Base-by-base conservation (phyloP, 2,113 vertebrate genomes). In the Aythya baeri region DNA sequence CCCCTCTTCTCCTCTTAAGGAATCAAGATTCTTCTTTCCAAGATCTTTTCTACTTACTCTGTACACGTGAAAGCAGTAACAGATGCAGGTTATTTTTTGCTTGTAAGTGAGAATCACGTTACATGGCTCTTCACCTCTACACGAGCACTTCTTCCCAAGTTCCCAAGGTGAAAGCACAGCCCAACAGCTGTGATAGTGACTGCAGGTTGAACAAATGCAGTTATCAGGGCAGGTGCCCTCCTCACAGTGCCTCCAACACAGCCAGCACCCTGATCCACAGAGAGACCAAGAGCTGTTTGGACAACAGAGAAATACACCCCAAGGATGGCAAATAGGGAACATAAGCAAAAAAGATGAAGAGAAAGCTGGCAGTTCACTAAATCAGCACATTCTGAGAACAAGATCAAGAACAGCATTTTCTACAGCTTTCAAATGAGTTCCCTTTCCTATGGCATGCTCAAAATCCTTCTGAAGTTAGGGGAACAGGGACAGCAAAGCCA, bases 41-140 rank as follows among this genome's bases (percentile, higher is more conserved):
- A 94, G 91, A 88, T 86, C 83, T 79, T 34, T 36, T 25, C 66
- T 8, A 27, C 63, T 54, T 46, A 27, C 84, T 75, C 5, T 1
- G 31, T 5, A 70, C 83, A 91, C 10, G 4, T 62, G 86, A 79
- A 62, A 52, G 68, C 91, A 74, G 86, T 25, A 83, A 70, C 93
- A 95, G 92, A 88, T 76, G 92, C 83, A 70, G 74, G 80, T 92
- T 95, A 96, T 94, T 96, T 96, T 89, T 72, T 84, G 74, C 83
- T 92, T 25, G 29, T 6, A 11, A 61, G 77, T 32, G 83, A 66
- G 86, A 89, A 88, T 58, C 88, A 14, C 11, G 0, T 70, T 59
- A 21, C 55, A 3, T 0, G 20, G 70, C 94, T 92, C 91, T 16
- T 85, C 67, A 82, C 88, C 94, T 81, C 50, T 9, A 3, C 2